These are phyloP conservation scores for Hoplias malabaricus DNA, from an alignment of 2,113 vertebrate species.

Conservation along the genomic window DNA sequence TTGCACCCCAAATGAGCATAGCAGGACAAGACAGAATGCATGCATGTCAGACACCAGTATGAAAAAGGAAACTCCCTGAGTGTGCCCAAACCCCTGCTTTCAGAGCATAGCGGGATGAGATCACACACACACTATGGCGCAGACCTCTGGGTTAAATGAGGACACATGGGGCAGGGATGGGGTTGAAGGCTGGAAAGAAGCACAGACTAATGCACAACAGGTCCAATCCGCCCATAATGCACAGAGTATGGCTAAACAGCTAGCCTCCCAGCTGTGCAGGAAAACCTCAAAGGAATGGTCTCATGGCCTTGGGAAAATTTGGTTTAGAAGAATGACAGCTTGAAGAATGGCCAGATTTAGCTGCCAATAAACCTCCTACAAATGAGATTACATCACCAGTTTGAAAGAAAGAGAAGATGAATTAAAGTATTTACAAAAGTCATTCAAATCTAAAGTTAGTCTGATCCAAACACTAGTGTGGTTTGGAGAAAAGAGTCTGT, in stretches of 20 bases:
- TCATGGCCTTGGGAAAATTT: not conserved
- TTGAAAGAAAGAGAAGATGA: not conserved
- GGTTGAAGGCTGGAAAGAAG: slow-evolving; percentile 19
- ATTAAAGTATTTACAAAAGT: not conserved
- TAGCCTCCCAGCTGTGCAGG: not conserved
- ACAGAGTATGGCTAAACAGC: not conserved
- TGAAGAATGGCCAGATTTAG: not conserved
- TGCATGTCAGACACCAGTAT: too few relatives aligned
- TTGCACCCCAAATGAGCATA: too few relatives aligned
- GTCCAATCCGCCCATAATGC: not conserved
- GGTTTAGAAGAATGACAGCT: not conserved
- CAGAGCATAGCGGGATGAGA: slow-evolving; percentile 11
- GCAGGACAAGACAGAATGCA: not conserved
- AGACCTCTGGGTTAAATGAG: slow-evolving; percentile 21
- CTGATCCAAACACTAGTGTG: not conserved
- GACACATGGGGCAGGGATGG: not conserved
- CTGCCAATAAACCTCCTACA: not conserved
- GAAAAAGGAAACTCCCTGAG: slow-evolving; percentile 18
- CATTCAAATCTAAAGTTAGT: not conserved
- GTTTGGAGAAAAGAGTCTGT: not conserved
- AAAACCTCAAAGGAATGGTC: slow-evolving; percentile 1
- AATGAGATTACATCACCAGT: not conserved
- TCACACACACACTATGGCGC: slow-evolving; percentile 2
- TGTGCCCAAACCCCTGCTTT: slow-evolving; percentile 18
- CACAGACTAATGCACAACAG: slow-evolving; percentile 15